These are phyloP conservation scores for Globicephala melas DNA, from an alignment of 2,113 vertebrate species.

Conservation along the genomic window DNA sequence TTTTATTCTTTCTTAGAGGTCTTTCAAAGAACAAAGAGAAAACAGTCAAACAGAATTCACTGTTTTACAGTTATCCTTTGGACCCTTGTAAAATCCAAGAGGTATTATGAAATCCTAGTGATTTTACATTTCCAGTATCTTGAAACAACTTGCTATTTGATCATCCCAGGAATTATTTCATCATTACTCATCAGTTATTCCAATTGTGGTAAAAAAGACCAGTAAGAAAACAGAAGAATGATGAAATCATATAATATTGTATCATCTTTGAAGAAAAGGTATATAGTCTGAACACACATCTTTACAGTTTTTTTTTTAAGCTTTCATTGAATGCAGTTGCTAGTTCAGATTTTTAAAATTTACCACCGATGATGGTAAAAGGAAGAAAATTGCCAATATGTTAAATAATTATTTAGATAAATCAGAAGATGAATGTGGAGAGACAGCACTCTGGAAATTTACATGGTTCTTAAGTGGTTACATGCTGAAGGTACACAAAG, in stretches of 20 bases:
- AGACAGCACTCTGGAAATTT: not conserved
- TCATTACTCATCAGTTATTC: not conserved
- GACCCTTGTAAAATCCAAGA: not conserved
- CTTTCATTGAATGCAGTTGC: not conserved
- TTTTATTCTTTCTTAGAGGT: not conserved
- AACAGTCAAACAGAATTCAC: not conserved
- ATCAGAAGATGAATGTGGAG: not conserved
- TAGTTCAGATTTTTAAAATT: not conserved
- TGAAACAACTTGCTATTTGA: constrained; percentile 11
- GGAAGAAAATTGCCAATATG: not conserved
- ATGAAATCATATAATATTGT: not conserved
- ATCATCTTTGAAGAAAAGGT: not conserved
- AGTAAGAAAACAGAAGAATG: not conserved
- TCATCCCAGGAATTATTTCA: constrained; percentile 12
- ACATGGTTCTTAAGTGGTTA: not conserved
- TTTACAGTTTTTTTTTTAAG: not conserved
- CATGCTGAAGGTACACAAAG: not conserved
- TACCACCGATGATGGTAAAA: not conserved
- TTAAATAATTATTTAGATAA: not conserved
- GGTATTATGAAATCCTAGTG: not conserved
- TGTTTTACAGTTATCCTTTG: not conserved
- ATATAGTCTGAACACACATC: not conserved
- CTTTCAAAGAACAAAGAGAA: not conserved
- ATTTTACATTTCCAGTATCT: constrained; percentile 9
- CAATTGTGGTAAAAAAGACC: constrained; percentile 21